phyloP scores from a whole-genome alignment of 2,888 invertebrate species.

The Biston stratarius region DNA sequence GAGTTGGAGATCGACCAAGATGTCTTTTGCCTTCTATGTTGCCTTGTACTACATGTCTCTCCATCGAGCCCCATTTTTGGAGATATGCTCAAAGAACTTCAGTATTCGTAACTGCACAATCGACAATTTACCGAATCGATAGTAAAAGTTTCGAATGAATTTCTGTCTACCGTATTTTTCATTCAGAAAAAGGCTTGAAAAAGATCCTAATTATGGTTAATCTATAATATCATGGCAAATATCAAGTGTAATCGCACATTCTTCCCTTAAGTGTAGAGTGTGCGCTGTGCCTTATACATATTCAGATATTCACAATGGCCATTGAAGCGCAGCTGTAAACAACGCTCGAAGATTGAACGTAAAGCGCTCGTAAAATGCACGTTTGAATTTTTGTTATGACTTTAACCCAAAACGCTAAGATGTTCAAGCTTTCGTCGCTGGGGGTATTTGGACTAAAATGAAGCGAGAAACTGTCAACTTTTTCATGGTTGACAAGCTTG shows the following conservation, averaged over 20 bases:
- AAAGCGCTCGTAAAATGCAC: conserved; percentile 38
- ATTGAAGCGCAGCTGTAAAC: conserved; percentile 39
- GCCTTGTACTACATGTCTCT: too few species aligned
- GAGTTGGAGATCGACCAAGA: too few species aligned
- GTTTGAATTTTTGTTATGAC: conserved; percentile 32
- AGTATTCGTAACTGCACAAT: too few species aligned
- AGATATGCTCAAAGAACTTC: too few species aligned
- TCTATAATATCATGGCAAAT: neutral
- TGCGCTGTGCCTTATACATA: conserved; percentile 13
- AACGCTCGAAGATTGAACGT: conserved; percentile 36
- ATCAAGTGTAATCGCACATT: too few species aligned
- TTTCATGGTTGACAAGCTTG: too few species aligned
- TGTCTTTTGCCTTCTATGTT: too few species aligned
- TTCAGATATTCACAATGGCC: conserved; percentile 35
- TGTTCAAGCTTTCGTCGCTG: neutral
- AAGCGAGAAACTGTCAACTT: neutral
- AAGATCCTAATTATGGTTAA: neutral
- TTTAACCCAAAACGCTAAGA: conserved; percentile 23
- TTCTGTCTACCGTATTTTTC: too few species aligned
- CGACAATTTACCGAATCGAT: too few species aligned
- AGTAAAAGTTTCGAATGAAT: too few species aligned
- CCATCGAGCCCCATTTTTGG: too few species aligned
- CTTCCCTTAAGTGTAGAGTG: neutral
- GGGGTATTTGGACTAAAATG: neutral
- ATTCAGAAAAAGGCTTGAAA: too few species aligned